These are phyloP conservation scores for Myrmophylax atrothorax DNA, from an alignment of 2,113 vertebrate species.

Conservation along the genomic window DNA sequence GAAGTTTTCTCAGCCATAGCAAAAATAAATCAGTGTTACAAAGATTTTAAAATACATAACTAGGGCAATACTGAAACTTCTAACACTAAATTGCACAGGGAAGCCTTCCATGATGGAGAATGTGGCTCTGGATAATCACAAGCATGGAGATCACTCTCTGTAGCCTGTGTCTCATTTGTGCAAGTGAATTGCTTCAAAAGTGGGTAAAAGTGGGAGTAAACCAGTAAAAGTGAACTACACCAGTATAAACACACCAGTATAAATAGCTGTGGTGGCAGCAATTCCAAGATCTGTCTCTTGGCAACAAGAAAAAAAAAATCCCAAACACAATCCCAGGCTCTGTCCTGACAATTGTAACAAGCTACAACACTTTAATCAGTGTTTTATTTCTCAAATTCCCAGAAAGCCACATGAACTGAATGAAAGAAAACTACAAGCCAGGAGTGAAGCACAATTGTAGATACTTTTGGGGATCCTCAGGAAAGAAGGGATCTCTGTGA, in stretches of 20 bases:
- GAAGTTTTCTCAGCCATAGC: not conserved
- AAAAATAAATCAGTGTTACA: not conserved
- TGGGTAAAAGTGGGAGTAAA: not conserved
- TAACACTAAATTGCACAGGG: not conserved
- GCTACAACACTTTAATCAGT: not conserved
- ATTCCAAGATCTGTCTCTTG: not conserved
- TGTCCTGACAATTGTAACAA: not conserved
- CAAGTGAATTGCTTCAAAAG: not conserved
- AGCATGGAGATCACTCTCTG: not conserved
- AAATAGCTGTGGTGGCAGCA: not conserved
- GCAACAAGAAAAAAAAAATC: not conserved
- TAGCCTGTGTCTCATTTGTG: not conserved
- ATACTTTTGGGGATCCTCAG: not conserved
- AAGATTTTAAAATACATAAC: not conserved
- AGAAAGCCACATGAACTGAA: not conserved
- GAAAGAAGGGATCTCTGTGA: not conserved
- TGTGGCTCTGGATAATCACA: not conserved
- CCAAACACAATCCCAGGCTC: not conserved
- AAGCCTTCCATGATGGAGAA: not conserved
- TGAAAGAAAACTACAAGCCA: not conserved
- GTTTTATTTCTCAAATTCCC: not conserved
- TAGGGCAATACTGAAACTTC: not conserved
- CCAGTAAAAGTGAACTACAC: not conserved
- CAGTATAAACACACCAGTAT: not conserved
- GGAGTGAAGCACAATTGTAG: not conserved